Conservation (phyloP, 2,888 invertebrate species). For the Sialis lutaria region DNA sequence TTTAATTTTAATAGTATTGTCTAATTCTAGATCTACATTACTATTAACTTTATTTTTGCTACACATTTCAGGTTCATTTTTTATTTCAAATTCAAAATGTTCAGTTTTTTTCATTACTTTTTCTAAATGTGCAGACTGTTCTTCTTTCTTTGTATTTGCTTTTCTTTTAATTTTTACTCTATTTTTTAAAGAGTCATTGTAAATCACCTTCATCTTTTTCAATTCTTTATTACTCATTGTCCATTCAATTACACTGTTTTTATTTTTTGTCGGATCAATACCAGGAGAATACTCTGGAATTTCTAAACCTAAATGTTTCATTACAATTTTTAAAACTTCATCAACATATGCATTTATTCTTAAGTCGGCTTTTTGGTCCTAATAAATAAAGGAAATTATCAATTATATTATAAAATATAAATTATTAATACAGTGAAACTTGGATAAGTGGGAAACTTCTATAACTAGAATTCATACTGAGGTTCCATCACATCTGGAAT, state of each 20-base stretch:
- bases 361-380: conserved; percentile 84
- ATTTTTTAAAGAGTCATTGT: conserved; percentile 29
- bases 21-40: too few species aligned
- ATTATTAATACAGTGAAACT: background rate
- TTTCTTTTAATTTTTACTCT: conserved; percentile 8
- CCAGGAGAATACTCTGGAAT: conserved; percentile 51
- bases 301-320: conserved; percentile 53
- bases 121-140: too few species aligned
- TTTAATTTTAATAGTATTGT: too few species aligned
- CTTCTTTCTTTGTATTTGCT: too few species aligned
- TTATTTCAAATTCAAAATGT: too few species aligned
- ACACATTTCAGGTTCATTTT: too few species aligned
- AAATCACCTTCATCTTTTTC: conserved; percentile 40
- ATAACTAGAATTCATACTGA: background rate
- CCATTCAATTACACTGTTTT: conserved; percentile 46
- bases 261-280: conserved; percentile 46
- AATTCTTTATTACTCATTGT: conserved; percentile 44
- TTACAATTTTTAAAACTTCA: conserved; percentile 54
- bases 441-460: too few species aligned
- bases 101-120: too few species aligned
- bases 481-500: background rate
- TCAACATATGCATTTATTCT: conserved; percentile 83
- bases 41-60: too few species aligned
- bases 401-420: background rate
- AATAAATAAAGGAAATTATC: conserved; percentile 18